These are phyloP conservation scores for Plebejus anna DNA, from an alignment of 2,888 invertebrate genomes.

Conservation along the genomic window DNA sequence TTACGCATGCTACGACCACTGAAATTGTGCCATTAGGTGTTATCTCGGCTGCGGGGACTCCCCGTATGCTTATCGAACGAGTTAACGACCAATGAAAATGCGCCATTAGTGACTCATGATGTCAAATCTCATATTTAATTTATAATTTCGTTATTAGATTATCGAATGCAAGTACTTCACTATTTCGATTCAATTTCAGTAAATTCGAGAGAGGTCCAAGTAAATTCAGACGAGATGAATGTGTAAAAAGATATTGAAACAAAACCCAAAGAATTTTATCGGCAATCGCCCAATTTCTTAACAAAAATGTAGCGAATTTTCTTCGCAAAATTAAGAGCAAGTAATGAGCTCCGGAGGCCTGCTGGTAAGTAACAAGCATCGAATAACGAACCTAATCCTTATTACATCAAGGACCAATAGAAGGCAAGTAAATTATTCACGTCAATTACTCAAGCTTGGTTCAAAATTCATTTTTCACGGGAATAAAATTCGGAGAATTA, in stretches of 20 bases:
- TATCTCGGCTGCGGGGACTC: too few relatives aligned
- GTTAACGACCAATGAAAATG: too few relatives aligned
- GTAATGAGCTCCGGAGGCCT: constrained; percentile 9
- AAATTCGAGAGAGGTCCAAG: too few relatives aligned
- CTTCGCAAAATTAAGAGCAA: neutral
- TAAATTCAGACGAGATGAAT: too few relatives aligned
- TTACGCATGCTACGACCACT: too few relatives aligned
- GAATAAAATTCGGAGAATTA: constrained; percentile 60
- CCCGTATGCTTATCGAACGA: too few relatives aligned
- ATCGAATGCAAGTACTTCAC: too few relatives aligned
- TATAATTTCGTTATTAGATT: too few relatives aligned
- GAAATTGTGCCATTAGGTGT: too few relatives aligned
- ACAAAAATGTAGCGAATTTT: constrained; percentile 5
- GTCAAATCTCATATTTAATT: too few relatives aligned
- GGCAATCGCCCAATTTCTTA: neutral
- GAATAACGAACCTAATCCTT: constrained; percentile 27
- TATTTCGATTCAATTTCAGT: too few relatives aligned
- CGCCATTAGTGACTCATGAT: too few relatives aligned
- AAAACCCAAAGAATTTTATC: neutral
- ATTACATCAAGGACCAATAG: constrained; percentile 40
- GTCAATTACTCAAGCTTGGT: constrained; percentile 51
- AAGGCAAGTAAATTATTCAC: constrained; percentile 54
- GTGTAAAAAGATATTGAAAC: neutral
- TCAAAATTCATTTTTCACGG: constrained; percentile 64
- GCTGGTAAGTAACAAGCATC: constrained; percentile 5